Evolutionary conservation across 1,140 invertebrate genomes (phyloP).

Genomic region (Riptortus pedestris): DNA sequence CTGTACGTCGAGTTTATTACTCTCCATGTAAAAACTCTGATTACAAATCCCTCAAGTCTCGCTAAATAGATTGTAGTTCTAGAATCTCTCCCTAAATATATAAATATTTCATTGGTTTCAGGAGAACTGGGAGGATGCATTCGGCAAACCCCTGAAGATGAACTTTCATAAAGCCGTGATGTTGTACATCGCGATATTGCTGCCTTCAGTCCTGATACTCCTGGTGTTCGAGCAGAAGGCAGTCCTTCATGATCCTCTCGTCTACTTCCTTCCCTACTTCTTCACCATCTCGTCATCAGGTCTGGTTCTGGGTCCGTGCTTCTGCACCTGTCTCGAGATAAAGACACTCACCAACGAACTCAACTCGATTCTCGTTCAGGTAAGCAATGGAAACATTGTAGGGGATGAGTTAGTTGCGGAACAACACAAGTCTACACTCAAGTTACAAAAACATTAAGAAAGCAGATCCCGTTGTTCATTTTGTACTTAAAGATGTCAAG

Average conservation of each 20-base stretch:
- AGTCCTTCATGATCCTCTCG: conserved; percentile 9
- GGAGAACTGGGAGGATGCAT: conserved; percentile 9
- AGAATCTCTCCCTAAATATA: too few relatives aligned
- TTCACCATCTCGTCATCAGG: conserved; percentile 16
- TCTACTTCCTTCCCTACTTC: conserved; percentile 21
- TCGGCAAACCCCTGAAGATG: conserved; percentile 10
- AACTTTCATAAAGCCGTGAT: background rate
- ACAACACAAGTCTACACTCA: too few relatives aligned
- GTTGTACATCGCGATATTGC: background rate
- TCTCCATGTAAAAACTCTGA: too few relatives aligned
- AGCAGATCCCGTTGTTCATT: too few relatives aligned
- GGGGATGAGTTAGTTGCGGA: background rate
- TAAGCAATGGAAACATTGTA: background rate
- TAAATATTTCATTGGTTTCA: too few relatives aligned
- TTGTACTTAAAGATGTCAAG: too few relatives aligned
- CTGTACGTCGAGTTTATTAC: too few relatives aligned
- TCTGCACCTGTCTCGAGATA: conserved; percentile 7
- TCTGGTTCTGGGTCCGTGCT: conserved; percentile 8
- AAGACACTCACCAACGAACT: background rate
- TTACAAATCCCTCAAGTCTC: too few relatives aligned
- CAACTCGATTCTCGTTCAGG: background rate
- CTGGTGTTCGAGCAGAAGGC: conserved; percentile 19
- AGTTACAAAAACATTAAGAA: too few relatives aligned
- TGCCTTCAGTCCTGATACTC: conserved; percentile 1
- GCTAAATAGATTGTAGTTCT: too few relatives aligned